Conservation (phyloP, 1,140 invertebrate species). For the Cotesia typhae region DNA sequence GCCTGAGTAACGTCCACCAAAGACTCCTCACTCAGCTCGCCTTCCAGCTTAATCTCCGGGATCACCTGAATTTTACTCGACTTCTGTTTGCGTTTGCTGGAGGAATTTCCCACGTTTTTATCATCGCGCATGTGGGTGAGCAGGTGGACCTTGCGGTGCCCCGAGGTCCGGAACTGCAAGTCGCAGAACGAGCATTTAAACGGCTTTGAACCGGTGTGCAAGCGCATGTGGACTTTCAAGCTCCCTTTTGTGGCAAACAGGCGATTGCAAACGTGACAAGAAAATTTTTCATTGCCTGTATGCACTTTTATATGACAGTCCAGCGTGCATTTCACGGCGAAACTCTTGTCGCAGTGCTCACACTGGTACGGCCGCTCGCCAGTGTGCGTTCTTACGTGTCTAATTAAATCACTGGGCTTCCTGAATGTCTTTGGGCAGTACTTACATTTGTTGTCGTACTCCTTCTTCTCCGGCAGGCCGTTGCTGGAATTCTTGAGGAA, state of each 20-base stretch:
- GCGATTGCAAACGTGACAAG: conserved; percentile 70
- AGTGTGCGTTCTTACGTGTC: conserved; percentile 72
- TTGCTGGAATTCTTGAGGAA: not conserved
- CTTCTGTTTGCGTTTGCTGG: conserved; percentile 37
- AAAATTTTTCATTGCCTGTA: conserved; percentile 65
- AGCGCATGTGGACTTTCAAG: conserved; percentile 77
- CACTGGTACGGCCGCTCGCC: conserved; percentile 76
- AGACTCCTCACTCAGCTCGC: not conserved
- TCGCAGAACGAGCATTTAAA: conserved; percentile 74
- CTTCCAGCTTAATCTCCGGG: conserved; percentile 33
- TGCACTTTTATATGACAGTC: conserved; percentile 72
- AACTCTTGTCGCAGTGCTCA: conserved; percentile 71
- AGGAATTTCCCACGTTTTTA: conserved; percentile 29
- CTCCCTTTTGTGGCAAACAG: conserved; percentile 71
- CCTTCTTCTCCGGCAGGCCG: conserved; percentile 42
- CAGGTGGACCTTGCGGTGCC: conserved; percentile 74
- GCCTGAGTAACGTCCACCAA: conserved; percentile 10
- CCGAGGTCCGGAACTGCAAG: conserved; percentile 73
- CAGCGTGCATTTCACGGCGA: conserved; percentile 75
- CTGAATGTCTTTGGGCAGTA: conserved; percentile 68
- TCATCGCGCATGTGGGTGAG: conserved; percentile 67
- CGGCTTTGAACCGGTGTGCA: conserved; percentile 75
- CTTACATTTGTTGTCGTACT: conserved; percentile 67
- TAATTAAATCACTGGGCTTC: conserved; percentile 67
- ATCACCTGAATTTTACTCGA: conserved; percentile 40